Percentiles rank a stretch among this genome's conserved stretches.
Conservation (phyloP, 2,888 invertebrate genomes). For the Drosophila neonasuta region DNA sequence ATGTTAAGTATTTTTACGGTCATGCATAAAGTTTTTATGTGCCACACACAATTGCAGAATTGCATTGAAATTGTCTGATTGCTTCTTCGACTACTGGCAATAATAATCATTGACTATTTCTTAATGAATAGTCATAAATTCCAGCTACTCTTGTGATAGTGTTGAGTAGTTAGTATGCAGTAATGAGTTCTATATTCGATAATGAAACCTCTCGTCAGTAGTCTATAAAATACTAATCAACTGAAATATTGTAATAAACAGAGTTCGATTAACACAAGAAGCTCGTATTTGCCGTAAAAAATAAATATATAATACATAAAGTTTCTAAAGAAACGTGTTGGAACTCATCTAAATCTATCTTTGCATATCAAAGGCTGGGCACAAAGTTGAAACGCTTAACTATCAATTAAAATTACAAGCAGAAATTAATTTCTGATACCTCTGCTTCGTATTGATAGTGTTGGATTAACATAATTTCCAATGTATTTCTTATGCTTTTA, state of each 20-base stretch:
- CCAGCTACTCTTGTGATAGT: background rate
- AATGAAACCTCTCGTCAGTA: too few species aligned
- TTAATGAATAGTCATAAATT: background rate
- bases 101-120: background rate
- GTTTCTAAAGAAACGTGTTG: slow-evolving; percentile 1
- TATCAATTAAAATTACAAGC: slow-evolving; percentile 57
- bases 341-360: background rate
- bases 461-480: slow-evolving; percentile 57
- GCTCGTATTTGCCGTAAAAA: background rate
- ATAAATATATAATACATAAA: background rate
- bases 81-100: background rate
- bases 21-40: background rate
- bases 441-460: slow-evolving; percentile 32
- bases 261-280: background rate
- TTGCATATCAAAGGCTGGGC: slow-evolving; percentile 8
- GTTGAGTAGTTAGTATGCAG: background rate
- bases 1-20: background rate
- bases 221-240: background rate
- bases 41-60: background rate
- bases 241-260: background rate
- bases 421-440: slow-evolving; percentile 45
- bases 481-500: slow-evolving; percentile 27
- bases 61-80: background rate
- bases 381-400: slow-evolving; percentile 1
- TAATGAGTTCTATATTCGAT: background rate